phyloP scores from a whole-genome alignment of 2,888 invertebrate genomes.

The Eupithecia inturbata region DNA sequence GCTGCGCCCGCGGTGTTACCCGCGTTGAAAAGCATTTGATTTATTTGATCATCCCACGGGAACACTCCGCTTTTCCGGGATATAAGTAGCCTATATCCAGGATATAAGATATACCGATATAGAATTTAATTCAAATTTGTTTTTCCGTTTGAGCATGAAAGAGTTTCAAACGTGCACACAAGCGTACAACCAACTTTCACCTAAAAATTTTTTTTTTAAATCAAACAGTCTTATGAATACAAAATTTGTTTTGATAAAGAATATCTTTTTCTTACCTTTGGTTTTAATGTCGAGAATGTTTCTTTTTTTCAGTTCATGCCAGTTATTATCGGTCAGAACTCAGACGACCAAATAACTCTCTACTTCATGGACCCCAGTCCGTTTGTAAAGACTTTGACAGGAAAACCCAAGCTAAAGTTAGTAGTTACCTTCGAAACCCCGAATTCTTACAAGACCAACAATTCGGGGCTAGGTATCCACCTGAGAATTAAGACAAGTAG shows the following conservation, averaged over 20 bases:
- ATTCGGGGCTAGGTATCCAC: background rate
- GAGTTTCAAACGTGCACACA: too few relatives aligned
- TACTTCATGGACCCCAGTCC: slow-evolving; percentile 84
- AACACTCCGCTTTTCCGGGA: background rate
- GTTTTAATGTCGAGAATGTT: background rate
- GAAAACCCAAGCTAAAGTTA: slow-evolving; percentile 86
- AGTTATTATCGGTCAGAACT: slow-evolving; percentile 73
- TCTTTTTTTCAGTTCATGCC: slow-evolving; percentile 74
- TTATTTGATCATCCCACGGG: background rate
- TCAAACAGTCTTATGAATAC: too few relatives aligned
- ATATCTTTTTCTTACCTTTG: too few relatives aligned
- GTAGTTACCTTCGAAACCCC: slow-evolving; percentile 38
- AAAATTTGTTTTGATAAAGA: too few relatives aligned
- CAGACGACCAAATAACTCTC: slow-evolving; percentile 75
- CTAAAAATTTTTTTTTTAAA: too few relatives aligned
- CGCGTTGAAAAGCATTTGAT: background rate
- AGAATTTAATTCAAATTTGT: too few relatives aligned
- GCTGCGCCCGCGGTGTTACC: too few relatives aligned
- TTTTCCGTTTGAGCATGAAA: too few relatives aligned
- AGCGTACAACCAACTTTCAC: too few relatives aligned
- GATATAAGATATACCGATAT: too few relatives aligned
- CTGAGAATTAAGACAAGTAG: background rate
- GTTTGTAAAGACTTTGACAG: slow-evolving; percentile 84
- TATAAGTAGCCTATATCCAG: background rate
- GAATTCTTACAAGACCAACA: too few relatives aligned